Conservation (phyloP, 2,113 vertebrate genomes). For the Heloderma charlesbogerti region DNA sequence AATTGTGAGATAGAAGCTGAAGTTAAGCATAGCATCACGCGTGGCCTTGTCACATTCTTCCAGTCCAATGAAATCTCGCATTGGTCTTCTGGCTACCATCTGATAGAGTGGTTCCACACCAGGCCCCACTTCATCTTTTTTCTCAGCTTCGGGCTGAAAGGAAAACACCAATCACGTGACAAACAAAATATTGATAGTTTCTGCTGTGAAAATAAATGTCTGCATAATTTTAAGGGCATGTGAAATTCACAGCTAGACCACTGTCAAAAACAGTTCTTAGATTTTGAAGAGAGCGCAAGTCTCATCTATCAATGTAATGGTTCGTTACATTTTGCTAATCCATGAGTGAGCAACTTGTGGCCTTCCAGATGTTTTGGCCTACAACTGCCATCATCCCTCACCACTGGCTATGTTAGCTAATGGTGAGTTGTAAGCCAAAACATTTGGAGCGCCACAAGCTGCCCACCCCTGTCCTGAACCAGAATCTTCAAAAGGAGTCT, state of each 20-base stretch:
- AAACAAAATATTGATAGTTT: neutral
- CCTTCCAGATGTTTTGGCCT: no score
- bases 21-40: constrained; percentile 91
- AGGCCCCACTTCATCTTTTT: constrained; percentile 49
- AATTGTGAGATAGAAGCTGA: constrained; percentile 91
- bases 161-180: constrained; percentile 7
- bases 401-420: no score
- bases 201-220: neutral
- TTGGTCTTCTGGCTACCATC: constrained; percentile 85
- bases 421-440: no score
- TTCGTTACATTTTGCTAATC: neutral
- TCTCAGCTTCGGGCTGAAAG: constrained; percentile 81
- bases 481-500: neutral
- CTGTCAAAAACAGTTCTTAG: neutral
- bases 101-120: constrained; percentile 62
- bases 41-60: constrained; percentile 92
- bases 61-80: constrained; percentile 91
- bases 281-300: neutral
- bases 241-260: neutral
- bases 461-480: neutral
- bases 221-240: neutral
- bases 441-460: no score
- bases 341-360: neutral
- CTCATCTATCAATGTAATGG: neutral
- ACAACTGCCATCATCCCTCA: no score